A percentile compares a stretch with the other conserved stretches of the same genome.
Evolutionary conservation across 2,888 invertebrate genomes (phyloP).

Genomic region (Drosophila koepferae): DNA sequence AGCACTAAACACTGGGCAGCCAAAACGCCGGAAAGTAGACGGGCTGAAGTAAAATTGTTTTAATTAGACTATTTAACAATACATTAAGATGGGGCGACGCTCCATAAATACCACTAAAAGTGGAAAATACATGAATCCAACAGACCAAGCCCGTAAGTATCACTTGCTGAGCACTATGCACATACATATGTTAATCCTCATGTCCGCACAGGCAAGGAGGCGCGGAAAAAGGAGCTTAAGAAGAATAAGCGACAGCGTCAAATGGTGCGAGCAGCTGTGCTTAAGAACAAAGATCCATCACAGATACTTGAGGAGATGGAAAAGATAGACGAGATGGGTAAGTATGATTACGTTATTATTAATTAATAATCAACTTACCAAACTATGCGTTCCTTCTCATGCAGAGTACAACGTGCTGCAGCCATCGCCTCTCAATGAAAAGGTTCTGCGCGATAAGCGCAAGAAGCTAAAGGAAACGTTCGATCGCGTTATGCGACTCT

Average conservation of each 20-base stretch:
- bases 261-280: constrained; percentile 97
- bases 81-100: constrained; percentile 92
- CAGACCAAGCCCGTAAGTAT: constrained; percentile 98
- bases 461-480: constrained; percentile 98
- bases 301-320: constrained; percentile 98
- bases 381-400: background rate
- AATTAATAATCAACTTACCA: background rate
- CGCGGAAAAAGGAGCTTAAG: constrained; percentile 97
- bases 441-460: constrained; percentile 97
- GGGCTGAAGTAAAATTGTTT: background rate
- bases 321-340: constrained; percentile 99
- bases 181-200: background rate
- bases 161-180: background rate
- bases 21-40: constrained; percentile 35
- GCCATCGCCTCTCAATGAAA: constrained; percentile 97
- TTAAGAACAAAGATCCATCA: constrained; percentile 98
- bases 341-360: constrained; percentile 47
- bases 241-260: constrained; percentile 99
- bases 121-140: constrained; percentile 99
- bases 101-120: constrained; percentile 99
- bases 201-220: constrained; percentile 93
- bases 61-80: constrained; percentile 7
- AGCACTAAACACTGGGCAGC: constrained; percentile 16
- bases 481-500: constrained; percentile 96
- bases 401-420: constrained; percentile 97